Percentiles rank a stretch among this genome's conserved stretches.
phyloP scores from a whole-genome alignment of 2,113 vertebrate species.

The Blennius ocellaris region DNA sequence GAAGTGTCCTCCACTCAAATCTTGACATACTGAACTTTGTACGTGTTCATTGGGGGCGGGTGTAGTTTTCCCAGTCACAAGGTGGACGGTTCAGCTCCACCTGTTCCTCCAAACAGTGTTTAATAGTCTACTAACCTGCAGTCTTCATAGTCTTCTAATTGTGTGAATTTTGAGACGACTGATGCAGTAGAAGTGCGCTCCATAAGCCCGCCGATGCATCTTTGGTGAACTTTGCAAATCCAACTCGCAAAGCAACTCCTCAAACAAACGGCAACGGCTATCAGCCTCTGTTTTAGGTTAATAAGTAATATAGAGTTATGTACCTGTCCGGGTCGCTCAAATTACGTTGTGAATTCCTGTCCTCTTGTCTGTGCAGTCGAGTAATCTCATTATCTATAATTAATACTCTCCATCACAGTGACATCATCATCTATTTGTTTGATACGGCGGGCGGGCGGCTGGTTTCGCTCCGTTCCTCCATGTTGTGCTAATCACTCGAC shows the following conservation, averaged over 20 bases:
- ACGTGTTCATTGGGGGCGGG: too few species aligned
- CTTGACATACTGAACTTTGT: too few species aligned
- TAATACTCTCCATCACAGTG: constrained; percentile 41
- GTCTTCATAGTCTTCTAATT: too few species aligned
- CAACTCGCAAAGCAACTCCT: background rate
- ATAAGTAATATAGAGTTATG: constrained; percentile 5
- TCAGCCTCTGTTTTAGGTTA: background rate
- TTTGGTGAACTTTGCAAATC: background rate
- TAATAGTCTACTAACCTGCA: too few species aligned
- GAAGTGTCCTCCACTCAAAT: too few species aligned
- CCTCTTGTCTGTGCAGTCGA: constrained; percentile 13
- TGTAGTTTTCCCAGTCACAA: too few species aligned
- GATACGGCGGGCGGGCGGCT: constrained; percentile 10
- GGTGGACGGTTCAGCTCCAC: too few species aligned
- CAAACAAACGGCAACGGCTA: background rate
- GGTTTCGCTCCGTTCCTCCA: constrained; percentile 14
- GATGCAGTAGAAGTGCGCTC: too few species aligned
- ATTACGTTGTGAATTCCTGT: constrained; percentile 9
- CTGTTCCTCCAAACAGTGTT: too few species aligned
- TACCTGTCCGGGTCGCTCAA: constrained; percentile 10
- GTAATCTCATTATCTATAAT: constrained; percentile 39
- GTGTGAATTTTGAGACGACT: too few species aligned
- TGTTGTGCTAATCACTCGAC: constrained; percentile 8
- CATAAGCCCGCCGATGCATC: too few species aligned
- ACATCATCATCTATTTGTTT: constrained; percentile 38